Evolutionary conservation across 2,113 vertebrate species (phyloP), one percentile per base, ranked within the genome.

Genomic region (Camelus bactrianus): DNA sequence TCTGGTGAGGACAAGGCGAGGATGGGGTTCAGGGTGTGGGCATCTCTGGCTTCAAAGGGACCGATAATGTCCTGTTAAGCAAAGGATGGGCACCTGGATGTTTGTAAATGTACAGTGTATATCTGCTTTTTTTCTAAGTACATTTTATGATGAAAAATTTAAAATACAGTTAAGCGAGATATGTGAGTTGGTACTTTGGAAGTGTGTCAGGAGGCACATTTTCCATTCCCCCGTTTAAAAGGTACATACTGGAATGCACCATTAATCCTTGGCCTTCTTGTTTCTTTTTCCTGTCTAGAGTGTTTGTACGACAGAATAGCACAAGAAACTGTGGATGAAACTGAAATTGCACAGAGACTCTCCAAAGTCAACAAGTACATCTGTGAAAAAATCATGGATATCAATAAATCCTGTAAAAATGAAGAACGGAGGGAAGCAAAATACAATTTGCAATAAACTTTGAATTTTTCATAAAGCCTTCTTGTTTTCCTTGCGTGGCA

Each of bases 341-440:
- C 99, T 64, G 99, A 99, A 99, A 99, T 99, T 98, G 99, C 99
- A 97, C 99, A 99, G 99, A 99, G 99, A 99, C 99, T 99, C 98
- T 99, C 99, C 99, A 99, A 99, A 99, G 99, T 99, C 99, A 99
- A 99, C 99, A 99, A 99, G 98, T 99, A 99, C 99, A 99, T 99
- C 99, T 99, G 99, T 98, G 99, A 99, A 99, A 99, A 99, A 99
- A 99, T 99, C 97, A 99, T 99, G 99, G 99, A 99, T 99, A 99
- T 99, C 99, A 99, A 99, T 99, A 99, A 99, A 98, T 99, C 99
- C 95, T 99, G 99, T 99, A 99, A 99, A 99, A 99, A 99, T 80
- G 99, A 99, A 99, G 99, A 99, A 98, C 99, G 99, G 94, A 99
- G 99, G 98, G 99, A 99, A 98, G 99, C 99, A 98, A 99, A 99